A percentile compares a stretch with the other conserved stretches of the same genome.
phyloP scores from a whole-genome alignment of 2,888 invertebrate species.

The Brachycybe producta region DNA sequence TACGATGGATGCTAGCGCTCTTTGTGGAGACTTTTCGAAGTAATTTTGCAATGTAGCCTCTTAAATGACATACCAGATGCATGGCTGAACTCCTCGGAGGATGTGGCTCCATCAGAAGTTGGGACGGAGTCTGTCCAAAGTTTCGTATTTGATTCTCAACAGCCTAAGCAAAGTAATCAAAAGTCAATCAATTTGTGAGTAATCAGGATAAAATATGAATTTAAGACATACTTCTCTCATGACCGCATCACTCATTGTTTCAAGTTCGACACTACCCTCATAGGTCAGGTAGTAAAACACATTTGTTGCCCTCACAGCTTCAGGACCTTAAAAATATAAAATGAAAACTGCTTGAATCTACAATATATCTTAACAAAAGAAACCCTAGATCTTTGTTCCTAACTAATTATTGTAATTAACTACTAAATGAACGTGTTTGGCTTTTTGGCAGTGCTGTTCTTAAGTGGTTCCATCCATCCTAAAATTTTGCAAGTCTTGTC shows the following conservation, averaged over 20 bases:
- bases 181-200: conserved; percentile 13
- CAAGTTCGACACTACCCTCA: conserved; percentile 91
- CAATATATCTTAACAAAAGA: no score
- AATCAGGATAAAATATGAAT: conserved; percentile 17
- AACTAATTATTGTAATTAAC: no score
- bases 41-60: no score
- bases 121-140: conserved; percentile 98
- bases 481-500: no score
- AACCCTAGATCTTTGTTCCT: no score
- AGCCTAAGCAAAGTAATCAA: conserved; percentile 38
- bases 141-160: conserved; percentile 94
- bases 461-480: no score
- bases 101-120: conserved; percentile 94
- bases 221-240: conserved; percentile 58
- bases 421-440: no score
- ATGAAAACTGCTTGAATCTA: no score
- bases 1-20: no score
- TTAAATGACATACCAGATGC: conserved; percentile 55
- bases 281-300: conserved; percentile 99
- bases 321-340: conserved; percentile 53
- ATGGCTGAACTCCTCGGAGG: conserved; percentile 91
- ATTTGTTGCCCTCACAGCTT: conserved; percentile 93
- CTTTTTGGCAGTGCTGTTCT: no score
- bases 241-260: conserved; percentile 72
- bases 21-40: no score